These are phyloP conservation scores for Tanaodytes sp. DNA, from an alignment of 2,888 invertebrate species.

Conservation along the genomic window DNA sequence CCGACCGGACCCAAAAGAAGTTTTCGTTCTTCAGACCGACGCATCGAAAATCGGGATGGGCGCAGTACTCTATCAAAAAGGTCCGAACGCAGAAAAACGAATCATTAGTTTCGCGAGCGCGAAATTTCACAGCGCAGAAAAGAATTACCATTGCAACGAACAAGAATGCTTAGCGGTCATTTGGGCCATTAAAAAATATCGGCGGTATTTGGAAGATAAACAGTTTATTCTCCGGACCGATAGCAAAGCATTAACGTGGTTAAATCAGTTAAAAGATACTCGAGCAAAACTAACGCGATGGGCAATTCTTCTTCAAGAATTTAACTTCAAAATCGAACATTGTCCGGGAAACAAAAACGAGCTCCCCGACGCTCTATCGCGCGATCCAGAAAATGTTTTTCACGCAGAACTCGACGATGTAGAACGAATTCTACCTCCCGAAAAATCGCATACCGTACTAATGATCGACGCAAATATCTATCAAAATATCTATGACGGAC, in stretches of 20 bases:
- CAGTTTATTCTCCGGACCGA: not conserved
- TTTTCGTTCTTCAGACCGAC: not conserved
- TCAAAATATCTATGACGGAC: not conserved
- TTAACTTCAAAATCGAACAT: slow-evolving; percentile 1
- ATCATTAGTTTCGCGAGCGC: slow-evolving; percentile 26
- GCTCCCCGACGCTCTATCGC: not conserved
- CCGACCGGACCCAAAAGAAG: not conserved
- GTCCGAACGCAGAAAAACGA: not conserved
- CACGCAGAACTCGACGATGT: not conserved
- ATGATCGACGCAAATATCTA: not conserved
- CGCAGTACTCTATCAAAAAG: slow-evolving; percentile 14
- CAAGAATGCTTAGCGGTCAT: slow-evolving; percentile 5
- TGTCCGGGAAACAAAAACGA: not conserved
- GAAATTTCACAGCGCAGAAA: slow-evolving; percentile 33
- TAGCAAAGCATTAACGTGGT: slow-evolving; percentile 2
- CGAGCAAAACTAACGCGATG: not conserved
- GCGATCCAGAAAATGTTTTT: not conserved
- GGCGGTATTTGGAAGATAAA: slow-evolving; percentile 1
- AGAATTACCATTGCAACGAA: slow-evolving; percentile 12
- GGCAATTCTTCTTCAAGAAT: slow-evolving; percentile 4
- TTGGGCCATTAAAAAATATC: slow-evolving; percentile 5
- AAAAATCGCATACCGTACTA: not conserved
- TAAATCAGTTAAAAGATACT: not conserved
- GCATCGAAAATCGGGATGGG: slow-evolving; percentile 14
- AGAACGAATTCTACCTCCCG: not conserved